phyloP scores from a whole-genome alignment of 1,140 invertebrate genomes.

The Diuraphis noxia region DNA sequence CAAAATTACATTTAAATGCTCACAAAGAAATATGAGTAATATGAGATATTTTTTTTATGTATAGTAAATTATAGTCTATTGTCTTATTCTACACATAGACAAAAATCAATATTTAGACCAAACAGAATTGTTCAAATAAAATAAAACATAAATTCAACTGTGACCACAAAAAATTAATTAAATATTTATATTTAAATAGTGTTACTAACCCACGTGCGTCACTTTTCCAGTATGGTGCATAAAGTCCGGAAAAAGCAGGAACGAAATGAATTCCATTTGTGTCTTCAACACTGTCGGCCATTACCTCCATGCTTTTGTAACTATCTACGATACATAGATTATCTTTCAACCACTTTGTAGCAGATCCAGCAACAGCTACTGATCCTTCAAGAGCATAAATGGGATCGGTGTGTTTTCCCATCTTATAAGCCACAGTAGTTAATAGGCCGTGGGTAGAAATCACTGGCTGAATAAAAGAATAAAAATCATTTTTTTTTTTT shows the following conservation, averaged over 20 bases:
- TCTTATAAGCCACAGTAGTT: conserved; percentile 91
- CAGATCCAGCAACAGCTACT: conserved; percentile 87
- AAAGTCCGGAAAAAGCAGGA: conserved; percentile 90
- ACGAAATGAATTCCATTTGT: conserved; percentile 89
- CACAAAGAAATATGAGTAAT: background rate
- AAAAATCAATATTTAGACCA: background rate
- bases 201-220: conserved; percentile 79
- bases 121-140: background rate
- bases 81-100: background rate
- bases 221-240: conserved; percentile 91
- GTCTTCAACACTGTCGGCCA: conserved; percentile 68
- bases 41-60: no score
- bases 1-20: background rate
- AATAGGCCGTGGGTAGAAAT: conserved; percentile 85
- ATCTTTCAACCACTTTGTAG: conserved; percentile 70
- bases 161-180: background rate
- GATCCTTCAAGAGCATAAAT: conserved; percentile 90
- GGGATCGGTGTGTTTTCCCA: conserved; percentile 76
- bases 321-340: conserved; percentile 67
- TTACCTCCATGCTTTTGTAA: conserved; percentile 65
- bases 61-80: background rate
- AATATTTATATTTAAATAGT: background rate
- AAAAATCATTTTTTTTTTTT: background rate
- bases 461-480: conserved; percentile 66
- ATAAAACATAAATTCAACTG: background rate